Percentiles rank a stretch among this genome's conserved stretches.
phyloP scores from a whole-genome alignment of 2,113 vertebrate species.

The Ptychochromis oligacanthus region DNA sequence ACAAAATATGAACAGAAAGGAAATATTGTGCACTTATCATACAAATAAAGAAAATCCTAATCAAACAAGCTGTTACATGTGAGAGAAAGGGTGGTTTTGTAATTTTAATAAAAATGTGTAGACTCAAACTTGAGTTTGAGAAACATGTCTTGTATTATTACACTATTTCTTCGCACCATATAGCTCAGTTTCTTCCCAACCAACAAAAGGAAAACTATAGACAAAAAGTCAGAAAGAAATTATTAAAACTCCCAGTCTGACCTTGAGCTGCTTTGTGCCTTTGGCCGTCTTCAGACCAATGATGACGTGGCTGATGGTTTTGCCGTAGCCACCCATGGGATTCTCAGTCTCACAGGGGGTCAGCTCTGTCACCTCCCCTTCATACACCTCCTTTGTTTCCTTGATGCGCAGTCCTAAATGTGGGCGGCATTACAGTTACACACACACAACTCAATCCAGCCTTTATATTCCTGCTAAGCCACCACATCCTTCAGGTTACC shows the following conservation, averaged over 20 bases:
- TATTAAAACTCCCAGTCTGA: slow-evolving; percentile 50
- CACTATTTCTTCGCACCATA: neutral
- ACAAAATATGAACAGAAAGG: neutral
- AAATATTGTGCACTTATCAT: neutral
- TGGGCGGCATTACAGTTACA: slow-evolving; percentile 25
- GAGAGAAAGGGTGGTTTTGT: too few species aligned
- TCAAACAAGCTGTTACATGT: neutral
- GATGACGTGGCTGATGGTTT: slow-evolving; percentile 97
- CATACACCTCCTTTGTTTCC: slow-evolving; percentile 99
- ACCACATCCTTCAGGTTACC: slow-evolving; percentile 9
- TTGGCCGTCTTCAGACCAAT: slow-evolving; percentile 98
- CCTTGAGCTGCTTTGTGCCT: slow-evolving; percentile 98
- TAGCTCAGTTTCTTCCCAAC: neutral
- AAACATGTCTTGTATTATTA: neutral
- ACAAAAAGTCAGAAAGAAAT: neutral
- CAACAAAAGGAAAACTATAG: neutral
- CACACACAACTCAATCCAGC: slow-evolving; percentile 60
- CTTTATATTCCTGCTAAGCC: slow-evolving; percentile 42
- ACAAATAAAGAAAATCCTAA: neutral
- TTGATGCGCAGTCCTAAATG: slow-evolving; percentile 92
- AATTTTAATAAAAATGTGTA: too few species aligned
- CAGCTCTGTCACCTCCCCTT: slow-evolving; percentile 98
- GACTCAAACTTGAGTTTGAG: too few species aligned
- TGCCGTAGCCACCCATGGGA: slow-evolving; percentile 97
- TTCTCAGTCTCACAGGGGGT: slow-evolving; percentile 98